Conservation (phyloP, 1,140 invertebrate species). For the Nautilus pompilius region DNA sequence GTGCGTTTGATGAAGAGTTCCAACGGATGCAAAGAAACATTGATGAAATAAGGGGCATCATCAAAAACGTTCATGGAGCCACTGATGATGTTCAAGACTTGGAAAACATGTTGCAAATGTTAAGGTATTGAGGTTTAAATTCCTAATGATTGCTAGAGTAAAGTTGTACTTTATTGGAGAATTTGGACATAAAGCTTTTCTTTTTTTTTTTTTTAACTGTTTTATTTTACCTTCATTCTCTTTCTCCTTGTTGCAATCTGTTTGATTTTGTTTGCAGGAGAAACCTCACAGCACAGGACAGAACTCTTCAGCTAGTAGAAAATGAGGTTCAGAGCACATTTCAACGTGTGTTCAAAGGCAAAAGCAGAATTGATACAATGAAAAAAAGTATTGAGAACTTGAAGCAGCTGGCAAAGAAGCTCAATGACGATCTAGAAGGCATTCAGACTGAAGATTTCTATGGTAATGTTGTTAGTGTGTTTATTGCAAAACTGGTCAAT, state of each 20-base stretch:
- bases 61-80: conserved; percentile 74
- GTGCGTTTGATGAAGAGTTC: conserved; percentile 92
- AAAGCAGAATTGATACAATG: conserved; percentile 72
- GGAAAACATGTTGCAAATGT: conserved; percentile 59
- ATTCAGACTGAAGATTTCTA: conserved; percentile 93
- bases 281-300: conserved; percentile 59
- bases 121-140: too few species aligned
- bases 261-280: conserved; percentile 36
- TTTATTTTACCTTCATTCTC: too few species aligned
- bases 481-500: too few species aligned
- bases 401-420: conserved; percentile 68
- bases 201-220: neutral
- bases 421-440: conserved; percentile 83
- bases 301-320: conserved; percentile 63
- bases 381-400: conserved; percentile 70
- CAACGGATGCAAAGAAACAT: conserved; percentile 83
- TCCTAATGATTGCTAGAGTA: too few species aligned
- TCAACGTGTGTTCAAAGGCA: conserved; percentile 73
- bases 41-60: conserved; percentile 70
- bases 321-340: conserved; percentile 71
- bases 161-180: too few species aligned
- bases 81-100: conserved; percentile 71
- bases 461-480: too few species aligned
- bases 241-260: conserved; percentile 1
- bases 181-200: too few species aligned